These are phyloP conservation scores for Vidua macroura DNA, from an alignment of 2,113 vertebrate genomes.

Conservation along the genomic window DNA sequence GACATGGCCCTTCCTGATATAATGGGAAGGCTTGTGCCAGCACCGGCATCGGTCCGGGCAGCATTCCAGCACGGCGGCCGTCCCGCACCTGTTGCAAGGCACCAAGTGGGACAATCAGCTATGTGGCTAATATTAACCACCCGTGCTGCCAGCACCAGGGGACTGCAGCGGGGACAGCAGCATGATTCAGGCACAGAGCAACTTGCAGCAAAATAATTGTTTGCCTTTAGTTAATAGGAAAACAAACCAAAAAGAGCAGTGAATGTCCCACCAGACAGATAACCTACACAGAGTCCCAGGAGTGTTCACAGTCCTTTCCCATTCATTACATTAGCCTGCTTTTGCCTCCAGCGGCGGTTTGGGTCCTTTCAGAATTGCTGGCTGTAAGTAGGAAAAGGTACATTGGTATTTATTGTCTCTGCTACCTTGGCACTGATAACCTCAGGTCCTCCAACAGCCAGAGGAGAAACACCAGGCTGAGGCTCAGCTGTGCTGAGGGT, in stretches of 20 bases:
- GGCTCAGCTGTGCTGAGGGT: not conserved
- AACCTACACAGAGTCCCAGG: not conserved
- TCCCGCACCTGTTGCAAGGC: not conserved
- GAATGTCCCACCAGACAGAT: accelerated
- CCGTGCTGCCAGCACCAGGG: not conserved
- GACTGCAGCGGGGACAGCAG: accelerated
- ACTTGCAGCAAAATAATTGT: not conserved
- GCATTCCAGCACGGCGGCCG: not conserved
- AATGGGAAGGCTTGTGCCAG: slow-evolving; percentile 15
- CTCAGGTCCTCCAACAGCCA: not conserved
- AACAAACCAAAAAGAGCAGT: not conserved
- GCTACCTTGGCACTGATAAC: not conserved
- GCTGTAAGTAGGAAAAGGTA: not conserved
- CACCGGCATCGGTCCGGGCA: not conserved
- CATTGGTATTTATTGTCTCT: not conserved
- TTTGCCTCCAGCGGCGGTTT: not conserved
- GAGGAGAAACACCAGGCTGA: not conserved
- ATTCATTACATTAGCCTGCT: not conserved
- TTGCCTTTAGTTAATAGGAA: not conserved
- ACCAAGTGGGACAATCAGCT: slow-evolving; percentile 1
- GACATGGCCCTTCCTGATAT: slow-evolving; percentile 15
- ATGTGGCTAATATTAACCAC: slow-evolving; percentile 19
- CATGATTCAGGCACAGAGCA: not conserved
- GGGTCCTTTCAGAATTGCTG: not conserved
- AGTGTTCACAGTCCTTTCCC: accelerated